These are phyloP conservation scores for Antennarius striatus DNA, from an alignment of 2,113 vertebrate genomes.

Conservation along the genomic window DNA sequence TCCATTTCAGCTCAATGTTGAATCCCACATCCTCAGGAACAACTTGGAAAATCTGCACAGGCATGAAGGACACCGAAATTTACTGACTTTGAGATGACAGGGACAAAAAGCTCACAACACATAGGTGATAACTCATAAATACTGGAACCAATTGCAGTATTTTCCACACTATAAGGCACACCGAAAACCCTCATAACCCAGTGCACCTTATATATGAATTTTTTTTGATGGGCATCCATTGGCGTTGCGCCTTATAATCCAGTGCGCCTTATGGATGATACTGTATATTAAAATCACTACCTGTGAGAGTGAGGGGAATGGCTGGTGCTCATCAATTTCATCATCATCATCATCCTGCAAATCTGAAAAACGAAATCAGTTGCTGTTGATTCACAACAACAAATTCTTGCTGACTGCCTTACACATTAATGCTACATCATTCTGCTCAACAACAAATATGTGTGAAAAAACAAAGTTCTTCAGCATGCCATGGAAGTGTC, in stretches of 20 bases:
- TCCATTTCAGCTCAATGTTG: conserved; percentile 99
- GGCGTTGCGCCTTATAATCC: no score
- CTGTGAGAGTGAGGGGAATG: conserved; percentile 94
- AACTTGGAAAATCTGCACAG: conserved; percentile 86
- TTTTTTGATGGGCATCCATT: no score
- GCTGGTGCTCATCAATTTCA: conserved; percentile 91
- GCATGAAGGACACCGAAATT: not conserved
- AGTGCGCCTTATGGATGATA: no score
- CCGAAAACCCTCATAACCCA: no score
- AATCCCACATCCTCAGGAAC: conserved; percentile 92
- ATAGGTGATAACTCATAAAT: not conserved
- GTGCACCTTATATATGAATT: no score
- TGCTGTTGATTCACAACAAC: no score
- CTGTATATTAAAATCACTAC: conserved; percentile 61
- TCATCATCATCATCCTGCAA: conserved; percentile 87
- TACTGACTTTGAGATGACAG: not conserved
- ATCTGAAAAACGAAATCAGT: conserved; percentile 73
- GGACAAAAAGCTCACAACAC: not conserved
- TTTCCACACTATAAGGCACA: no score
- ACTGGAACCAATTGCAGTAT: not conserved
- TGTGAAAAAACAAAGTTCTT: not conserved
- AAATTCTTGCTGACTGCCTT: no score
- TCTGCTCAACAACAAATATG: not conserved
- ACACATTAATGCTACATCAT: no score
- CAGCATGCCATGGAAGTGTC: not conserved